Conservation (phyloP, 2,797 vertebrate genomes). For the Cynopterus sphinx region DNA sequence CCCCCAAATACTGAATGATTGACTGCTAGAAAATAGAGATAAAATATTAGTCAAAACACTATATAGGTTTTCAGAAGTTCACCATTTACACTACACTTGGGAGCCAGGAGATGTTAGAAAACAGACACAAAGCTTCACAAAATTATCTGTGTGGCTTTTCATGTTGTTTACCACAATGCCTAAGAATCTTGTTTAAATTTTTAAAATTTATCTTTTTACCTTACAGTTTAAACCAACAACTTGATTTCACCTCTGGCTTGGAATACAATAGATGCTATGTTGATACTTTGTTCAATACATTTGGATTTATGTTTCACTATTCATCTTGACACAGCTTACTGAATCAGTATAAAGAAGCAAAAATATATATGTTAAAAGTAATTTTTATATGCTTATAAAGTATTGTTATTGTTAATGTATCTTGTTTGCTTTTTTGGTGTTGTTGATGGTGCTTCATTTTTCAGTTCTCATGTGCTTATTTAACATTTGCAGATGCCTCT, state of each 20-base stretch:
- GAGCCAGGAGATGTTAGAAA: neutral
- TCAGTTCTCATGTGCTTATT: neutral
- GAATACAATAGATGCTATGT: rapidly evolving
- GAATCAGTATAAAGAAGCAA: neutral
- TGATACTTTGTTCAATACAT: neutral
- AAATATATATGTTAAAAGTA: neutral
- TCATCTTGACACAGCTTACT: neutral
- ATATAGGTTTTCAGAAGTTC: neutral
- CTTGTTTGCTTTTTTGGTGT: neutral
- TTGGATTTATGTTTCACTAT: neutral
- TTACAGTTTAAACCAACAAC: neutral
- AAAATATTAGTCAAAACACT: neutral
- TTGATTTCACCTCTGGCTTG: neutral
- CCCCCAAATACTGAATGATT: neutral
- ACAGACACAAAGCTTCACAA: neutral
- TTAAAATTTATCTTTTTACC: neutral
- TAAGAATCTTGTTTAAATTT: neutral
- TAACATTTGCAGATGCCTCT: constrained; percentile 49
- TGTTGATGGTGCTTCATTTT: neutral
- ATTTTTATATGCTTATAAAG: neutral
- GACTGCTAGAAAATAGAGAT: neutral
- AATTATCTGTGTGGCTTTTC: neutral
- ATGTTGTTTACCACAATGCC: neutral
- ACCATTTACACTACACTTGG: neutral
- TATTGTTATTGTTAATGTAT: neutral